Base-by-base conservation (phyloP, 1,140 invertebrate species). In the Hypsibius dujardini region DNA sequence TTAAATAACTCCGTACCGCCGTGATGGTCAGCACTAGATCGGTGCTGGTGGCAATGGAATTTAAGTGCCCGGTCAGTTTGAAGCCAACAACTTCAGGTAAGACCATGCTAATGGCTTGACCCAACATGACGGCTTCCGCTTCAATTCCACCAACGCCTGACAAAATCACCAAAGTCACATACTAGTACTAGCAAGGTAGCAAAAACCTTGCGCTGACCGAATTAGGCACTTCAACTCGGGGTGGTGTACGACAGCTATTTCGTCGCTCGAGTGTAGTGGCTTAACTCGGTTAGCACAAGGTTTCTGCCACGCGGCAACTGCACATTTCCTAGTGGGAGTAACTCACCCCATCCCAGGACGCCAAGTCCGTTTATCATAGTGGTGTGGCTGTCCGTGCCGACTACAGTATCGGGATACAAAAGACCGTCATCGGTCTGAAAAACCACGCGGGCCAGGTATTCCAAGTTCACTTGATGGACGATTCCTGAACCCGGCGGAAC, bases 361-460 rank as follows among this genome's bases (percentile, higher is more conserved):
- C 86, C 86, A 1, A 86, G 79, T 1, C 95, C 95, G 79, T 97
- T 97, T 70, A 98, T 95, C 94, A 98, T 98, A 1, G 95, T 97
- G 2, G 95, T 98, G 76, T 98, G 95, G 2, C 90, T 94, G 83
- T 98, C 95, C 0, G 95, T 97, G 12, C 95, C 95, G n/a, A 98
- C 94, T 47, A 98, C 86, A 71, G 90, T 92, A 78, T 98, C 95
- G 0, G 94, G 95, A 79, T 95, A 93, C 1, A 97, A 79, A 1
- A 87, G 47, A 1, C 79, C 80, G 72, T 84, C 80, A 15, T 81
- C 75, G 1, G 85, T 85, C 47, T 84, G 84, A 77, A 96, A 98
- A 1, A 97, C 94, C n/a, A 97, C 92, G 72, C 93, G 83, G 0
- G 92, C 93, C 59, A 98, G 79, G 77, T 95, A 95, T 78, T 98